phyloP scores from a whole-genome alignment of 2,888 invertebrate species.

The Microplitis deprimator region DNA sequence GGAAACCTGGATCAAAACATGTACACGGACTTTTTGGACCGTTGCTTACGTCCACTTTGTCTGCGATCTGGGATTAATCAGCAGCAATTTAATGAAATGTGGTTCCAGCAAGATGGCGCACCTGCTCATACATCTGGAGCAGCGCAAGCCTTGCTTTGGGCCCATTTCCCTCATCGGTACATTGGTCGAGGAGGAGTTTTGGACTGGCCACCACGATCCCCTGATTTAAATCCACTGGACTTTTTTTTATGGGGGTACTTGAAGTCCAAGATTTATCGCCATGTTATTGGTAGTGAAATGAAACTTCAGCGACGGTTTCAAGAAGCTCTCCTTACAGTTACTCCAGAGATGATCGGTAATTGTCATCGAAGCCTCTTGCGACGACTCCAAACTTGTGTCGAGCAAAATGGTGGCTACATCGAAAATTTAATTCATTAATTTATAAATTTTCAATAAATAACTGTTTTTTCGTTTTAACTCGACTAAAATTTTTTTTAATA shows the following conservation, averaged over 20 bases:
- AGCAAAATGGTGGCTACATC: no score
- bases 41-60: conserved; percentile 5
- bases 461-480: no score
- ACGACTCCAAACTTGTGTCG: no score
- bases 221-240: conserved; percentile 13
- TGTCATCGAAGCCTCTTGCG: no score
- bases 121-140: conserved; percentile 3
- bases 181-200: conserved; percentile 12
- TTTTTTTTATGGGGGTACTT: conserved; percentile 27
- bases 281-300: no score
- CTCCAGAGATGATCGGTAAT: no score
- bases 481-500: no score
- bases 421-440: no score
- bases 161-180: neutral
- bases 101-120: conserved; percentile 26
- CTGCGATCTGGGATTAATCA: neutral
- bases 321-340: no score
- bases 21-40: conserved; percentile 12
- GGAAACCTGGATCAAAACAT: conserved; percentile 13
- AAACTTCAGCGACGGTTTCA: no score
- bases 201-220: conserved; percentile 17
- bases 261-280: no score
- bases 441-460: no score
- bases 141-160: neutral
- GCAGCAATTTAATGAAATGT: neutral